Conservation (phyloP, 2,888 invertebrate species). For the Timandra comae region DNA sequence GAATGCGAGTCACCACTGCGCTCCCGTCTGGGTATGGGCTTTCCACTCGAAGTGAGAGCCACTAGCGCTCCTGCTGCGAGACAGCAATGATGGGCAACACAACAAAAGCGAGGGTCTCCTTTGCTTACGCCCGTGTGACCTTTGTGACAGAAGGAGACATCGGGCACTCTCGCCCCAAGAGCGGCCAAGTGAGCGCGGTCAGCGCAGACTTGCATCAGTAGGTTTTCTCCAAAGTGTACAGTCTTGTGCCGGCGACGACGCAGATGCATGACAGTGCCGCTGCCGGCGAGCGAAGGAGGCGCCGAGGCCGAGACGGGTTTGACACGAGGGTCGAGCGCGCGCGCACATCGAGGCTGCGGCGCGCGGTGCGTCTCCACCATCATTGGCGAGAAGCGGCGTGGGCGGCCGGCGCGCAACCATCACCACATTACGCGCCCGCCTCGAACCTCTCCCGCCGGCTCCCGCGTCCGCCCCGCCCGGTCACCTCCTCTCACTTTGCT, state of each 20-base stretch:
- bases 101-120: conserved; percentile 65
- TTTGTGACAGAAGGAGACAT: conserved; percentile 71
- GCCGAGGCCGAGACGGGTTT: conserved; percentile 76
- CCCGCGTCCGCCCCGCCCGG: conserved; percentile 29
- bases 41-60: conserved; percentile 54
- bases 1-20: conserved; percentile 69
- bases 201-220: conserved; percentile 84
- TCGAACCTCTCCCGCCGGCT: conserved; percentile 25
- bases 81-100: conserved; percentile 72
- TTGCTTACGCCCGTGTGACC: conserved; percentile 59
- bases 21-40: conserved; percentile 54
- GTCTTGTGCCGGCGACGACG: conserved; percentile 86
- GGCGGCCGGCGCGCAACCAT: conserved; percentile 68
- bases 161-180: conserved; percentile 66
- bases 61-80: conserved; percentile 61
- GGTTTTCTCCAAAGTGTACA: conserved; percentile 86
- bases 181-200: conserved; percentile 78
- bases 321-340: conserved; percentile 59
- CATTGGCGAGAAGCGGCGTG: conserved; percentile 72
- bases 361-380: conserved; percentile 74
- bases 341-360: conserved; percentile 67
- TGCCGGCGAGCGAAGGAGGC: conserved; percentile 72
- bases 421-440: conserved; percentile 61
- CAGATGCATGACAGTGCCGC: conserved; percentile 74
- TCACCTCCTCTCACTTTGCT: conserved; percentile 26